Evolutionary conservation across 2,888 invertebrate species (phyloP), one percentile per base, ranked within the genome.

Genomic region (Plebejus anna): DNA sequence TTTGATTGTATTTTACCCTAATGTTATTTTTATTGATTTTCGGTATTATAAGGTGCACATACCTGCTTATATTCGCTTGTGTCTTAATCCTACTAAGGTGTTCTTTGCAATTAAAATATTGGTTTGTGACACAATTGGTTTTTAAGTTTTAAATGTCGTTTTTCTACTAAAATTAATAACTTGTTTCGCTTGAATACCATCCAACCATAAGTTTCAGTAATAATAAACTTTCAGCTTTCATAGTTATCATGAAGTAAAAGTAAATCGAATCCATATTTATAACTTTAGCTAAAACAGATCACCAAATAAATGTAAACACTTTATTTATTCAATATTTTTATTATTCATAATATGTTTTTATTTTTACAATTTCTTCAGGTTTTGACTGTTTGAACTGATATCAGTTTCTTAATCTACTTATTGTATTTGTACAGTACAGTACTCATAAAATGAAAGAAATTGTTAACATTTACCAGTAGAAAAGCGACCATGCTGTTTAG

Each of bases 151-250:
- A 82, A 81, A 51, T 83, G 83, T 80, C 75, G 84, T 83, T 84
- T 87, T 87, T 87, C 85, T 86, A 86, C 86, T 88, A 88, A 85
- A 85, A 71, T 36, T 16, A 38, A 38, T n/a, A 70, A 38, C 71
- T 73, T 32, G 22, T 66, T 55, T 73, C 11, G 72, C 51, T 51
- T n/a, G 6, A 71, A 66, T 13, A 11, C 16, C 51, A 73, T 73
- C 55, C 80, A 79, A 77, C 75, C 75, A 78, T 75, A 72, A 73
- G 28, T 28, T 66, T 11, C 28, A 28, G 28, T 66, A 66, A 28
- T 11, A 66, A 66, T 32, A 11, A 66, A 66, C 32, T 55, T 55
- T 22, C 59, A 61, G 22, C 28, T 61, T 61, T 61, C 11, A 28
- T 7, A 59, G 28, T 11, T 59, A 59, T 22, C 22, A 28, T 28